These are phyloP conservation scores for Ericerus pela DNA, from an alignment of 1,140 invertebrate species.

Conservation along the genomic window DNA sequence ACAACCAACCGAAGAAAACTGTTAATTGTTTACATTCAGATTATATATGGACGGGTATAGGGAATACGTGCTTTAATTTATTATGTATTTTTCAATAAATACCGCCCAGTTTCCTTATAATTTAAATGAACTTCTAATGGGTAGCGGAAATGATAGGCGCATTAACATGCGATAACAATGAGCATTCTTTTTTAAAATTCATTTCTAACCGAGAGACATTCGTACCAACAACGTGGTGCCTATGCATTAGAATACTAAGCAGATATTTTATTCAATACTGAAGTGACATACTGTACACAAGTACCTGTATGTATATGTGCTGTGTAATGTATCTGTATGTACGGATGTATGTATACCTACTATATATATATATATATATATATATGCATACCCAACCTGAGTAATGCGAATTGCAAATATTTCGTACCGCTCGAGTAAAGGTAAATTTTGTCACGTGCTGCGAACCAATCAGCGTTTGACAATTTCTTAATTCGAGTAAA, in stretches of 20 bases:
- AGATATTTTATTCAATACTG: not conserved
- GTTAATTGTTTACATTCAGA: too few relatives aligned
- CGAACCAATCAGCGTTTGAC: too few relatives aligned
- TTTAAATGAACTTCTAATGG: constrained; percentile 1
- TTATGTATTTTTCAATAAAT: constrained; percentile 1
- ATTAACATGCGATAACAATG: constrained; percentile 9
- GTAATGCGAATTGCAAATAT: too few relatives aligned
- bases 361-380: not conserved
- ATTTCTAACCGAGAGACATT: not conserved
- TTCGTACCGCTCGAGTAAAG: too few relatives aligned
- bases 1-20: too few relatives aligned
- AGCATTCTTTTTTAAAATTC: constrained; percentile 10
- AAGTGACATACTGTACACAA: too few relatives aligned
- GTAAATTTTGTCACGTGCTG: too few relatives aligned
- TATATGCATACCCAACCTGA: not conserved
- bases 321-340: too few relatives aligned
- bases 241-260: constrained; percentile 1
- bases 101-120: not conserved
- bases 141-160: constrained; percentile 7
- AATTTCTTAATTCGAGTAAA: too few relatives aligned
- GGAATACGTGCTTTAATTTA: not conserved
- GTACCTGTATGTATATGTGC: too few relatives aligned
- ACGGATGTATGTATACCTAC: too few relatives aligned
- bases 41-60: constrained; percentile 2
- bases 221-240: constrained; percentile 4